These are phyloP conservation scores for Melospiza melodia DNA, from an alignment of 2,113 vertebrate species.

Conservation along the genomic window DNA sequence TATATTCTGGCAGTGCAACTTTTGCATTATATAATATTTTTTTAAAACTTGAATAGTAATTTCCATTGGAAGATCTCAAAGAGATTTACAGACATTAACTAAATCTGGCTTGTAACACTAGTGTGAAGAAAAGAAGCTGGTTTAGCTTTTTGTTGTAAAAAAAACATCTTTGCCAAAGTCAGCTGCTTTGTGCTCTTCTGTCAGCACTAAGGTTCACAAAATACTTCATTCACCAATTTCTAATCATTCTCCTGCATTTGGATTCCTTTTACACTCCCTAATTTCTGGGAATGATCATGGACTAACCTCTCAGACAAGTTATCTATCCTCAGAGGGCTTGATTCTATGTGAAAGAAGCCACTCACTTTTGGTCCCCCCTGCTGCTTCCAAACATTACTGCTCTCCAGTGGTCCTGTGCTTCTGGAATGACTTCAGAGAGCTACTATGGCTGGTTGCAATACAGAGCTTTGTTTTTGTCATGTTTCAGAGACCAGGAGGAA, in stretches of 20 bases:
- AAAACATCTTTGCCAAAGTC: not conserved
- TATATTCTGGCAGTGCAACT: constrained; percentile 50
- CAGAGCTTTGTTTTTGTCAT: not conserved
- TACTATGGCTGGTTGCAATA: not conserved
- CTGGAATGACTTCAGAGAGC: not conserved
- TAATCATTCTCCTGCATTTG: not conserved
- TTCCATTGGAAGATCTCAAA: constrained; percentile 30
- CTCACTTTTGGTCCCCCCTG: not conserved
- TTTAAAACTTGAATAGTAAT: not conserved
- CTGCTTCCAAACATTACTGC: not conserved
- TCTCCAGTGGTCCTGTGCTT: not conserved
- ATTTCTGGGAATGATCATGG: not conserved
- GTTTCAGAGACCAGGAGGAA: not conserved
- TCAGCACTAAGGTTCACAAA: not conserved
- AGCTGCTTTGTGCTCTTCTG: not conserved
- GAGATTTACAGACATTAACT: constrained; percentile 1
- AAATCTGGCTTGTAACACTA: not conserved
- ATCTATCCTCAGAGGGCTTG: not conserved
- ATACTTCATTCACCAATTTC: not conserved
- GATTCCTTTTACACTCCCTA: not conserved
- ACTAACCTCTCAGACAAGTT: not conserved
- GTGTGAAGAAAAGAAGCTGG: constrained; percentile 2
- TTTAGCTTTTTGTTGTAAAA: not conserved
- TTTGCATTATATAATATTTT: constrained; percentile 38
- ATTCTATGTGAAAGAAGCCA: not conserved